Conservation (phyloP, 2,888 invertebrate species). For the Hemistola chrysoprasaria region DNA sequence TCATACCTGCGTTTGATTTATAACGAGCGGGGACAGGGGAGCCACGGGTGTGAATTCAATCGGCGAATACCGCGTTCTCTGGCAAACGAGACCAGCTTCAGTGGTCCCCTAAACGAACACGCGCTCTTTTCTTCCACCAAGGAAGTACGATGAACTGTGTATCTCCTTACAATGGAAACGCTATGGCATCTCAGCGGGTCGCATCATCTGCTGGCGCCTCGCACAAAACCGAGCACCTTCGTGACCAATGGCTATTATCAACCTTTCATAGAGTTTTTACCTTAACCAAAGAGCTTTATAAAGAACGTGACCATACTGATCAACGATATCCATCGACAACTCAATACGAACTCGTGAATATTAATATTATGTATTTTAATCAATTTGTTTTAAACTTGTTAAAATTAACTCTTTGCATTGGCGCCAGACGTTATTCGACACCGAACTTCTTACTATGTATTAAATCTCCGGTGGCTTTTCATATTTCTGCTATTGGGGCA, state of each 20-base stretch:
- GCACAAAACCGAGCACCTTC: constrained; percentile 61
- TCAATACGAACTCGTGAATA: constrained; percentile 61
- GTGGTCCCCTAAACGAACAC: constrained; percentile 41
- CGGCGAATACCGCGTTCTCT: constrained; percentile 58
- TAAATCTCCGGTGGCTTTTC: constrained; percentile 23
- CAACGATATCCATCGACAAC: constrained; percentile 57
- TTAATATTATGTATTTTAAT: no score
- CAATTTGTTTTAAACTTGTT: constrained; percentile 48
- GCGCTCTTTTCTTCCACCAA: constrained; percentile 25
- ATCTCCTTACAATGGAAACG: constrained; percentile 51
- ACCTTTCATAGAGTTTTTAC: constrained; percentile 66
- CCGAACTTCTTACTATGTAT: constrained; percentile 25
- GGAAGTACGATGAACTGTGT: constrained; percentile 19
- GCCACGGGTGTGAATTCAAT: constrained; percentile 72
- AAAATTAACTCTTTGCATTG: constrained; percentile 34
- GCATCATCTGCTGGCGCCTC: constrained; percentile 68
- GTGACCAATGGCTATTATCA: constrained; percentile 74
- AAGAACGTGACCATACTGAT: constrained; percentile 64
- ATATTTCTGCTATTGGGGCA: constrained; percentile 25
- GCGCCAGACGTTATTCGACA: constrained; percentile 29
- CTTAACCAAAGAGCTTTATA: constrained; percentile 54
- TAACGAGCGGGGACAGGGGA: constrained; percentile 70
- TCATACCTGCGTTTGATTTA: constrained; percentile 79
- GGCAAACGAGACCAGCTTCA: constrained; percentile 45
- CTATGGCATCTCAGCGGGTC: constrained; percentile 67